These are phyloP conservation scores for Cacatua alba DNA, from an alignment of 2,113 vertebrate species.

Conservation along the genomic window DNA sequence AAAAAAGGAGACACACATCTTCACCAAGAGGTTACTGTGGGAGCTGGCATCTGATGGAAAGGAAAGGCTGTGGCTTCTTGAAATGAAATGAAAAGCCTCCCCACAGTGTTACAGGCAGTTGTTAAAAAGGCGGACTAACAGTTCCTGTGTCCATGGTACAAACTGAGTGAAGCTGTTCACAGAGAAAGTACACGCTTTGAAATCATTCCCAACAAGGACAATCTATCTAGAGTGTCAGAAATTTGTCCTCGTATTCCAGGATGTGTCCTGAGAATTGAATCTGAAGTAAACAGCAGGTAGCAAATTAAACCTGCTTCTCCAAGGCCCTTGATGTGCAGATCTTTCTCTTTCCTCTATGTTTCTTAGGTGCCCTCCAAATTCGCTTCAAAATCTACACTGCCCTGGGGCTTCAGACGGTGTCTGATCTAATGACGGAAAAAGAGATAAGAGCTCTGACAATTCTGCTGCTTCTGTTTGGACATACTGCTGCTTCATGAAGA, in stretches of 20 bases:
- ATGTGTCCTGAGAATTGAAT: background rate
- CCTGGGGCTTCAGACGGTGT: background rate
- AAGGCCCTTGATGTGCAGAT: background rate
- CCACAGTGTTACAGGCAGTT: background rate
- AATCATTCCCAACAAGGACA: background rate
- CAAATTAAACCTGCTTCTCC: background rate
- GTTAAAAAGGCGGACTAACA: background rate
- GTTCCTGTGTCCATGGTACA: background rate
- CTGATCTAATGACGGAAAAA: background rate
- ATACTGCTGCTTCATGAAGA: background rate
- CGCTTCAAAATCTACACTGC: background rate
- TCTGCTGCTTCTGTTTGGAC: background rate
- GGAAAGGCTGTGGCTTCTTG: background rate
- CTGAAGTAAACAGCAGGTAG: background rate
- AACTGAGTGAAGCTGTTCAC: background rate
- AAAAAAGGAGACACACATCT: background rate
- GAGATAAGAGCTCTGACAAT: background rate
- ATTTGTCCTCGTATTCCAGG: background rate
- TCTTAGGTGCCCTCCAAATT: background rate
- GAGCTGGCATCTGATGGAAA: background rate
- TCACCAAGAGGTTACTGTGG: background rate
- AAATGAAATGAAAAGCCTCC: background rate
- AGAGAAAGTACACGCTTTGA: fast-evolving
- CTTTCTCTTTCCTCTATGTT: background rate
- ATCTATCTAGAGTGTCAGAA: background rate